Conservation (phyloP, 2,888 invertebrate genomes). For the Halictus quadricinctus region DNA sequence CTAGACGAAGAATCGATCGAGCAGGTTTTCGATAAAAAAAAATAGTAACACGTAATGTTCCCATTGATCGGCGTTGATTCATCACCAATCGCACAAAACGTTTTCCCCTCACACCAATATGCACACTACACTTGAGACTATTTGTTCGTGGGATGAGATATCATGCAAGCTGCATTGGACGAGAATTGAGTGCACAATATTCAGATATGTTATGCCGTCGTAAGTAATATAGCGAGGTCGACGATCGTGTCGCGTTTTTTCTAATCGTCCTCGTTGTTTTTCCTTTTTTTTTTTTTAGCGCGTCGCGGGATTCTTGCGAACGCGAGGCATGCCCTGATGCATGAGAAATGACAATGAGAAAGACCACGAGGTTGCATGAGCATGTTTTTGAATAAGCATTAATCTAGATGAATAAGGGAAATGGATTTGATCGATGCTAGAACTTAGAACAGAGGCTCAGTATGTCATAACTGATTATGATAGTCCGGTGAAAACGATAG, state of each 20-base stretch:
- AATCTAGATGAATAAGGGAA: constrained; percentile 54
- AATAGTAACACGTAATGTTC: neutral
- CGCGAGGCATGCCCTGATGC: constrained; percentile 70
- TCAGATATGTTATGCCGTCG: constrained; percentile 66
- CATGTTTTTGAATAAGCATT: constrained; percentile 72
- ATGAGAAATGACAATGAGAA: constrained; percentile 66
- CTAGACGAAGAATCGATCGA: neutral
- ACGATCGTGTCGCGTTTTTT: constrained; percentile 36
- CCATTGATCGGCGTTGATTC: constrained; percentile 48
- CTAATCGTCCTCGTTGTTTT: constrained; percentile 53
- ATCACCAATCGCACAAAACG: constrained; percentile 55
- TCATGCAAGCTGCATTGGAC: constrained; percentile 67
- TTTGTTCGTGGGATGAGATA: constrained; percentile 68
- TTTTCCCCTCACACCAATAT: constrained; percentile 50
- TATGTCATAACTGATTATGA: neutral
- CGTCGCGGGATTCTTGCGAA: constrained; percentile 54
- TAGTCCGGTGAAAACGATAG: neutral
- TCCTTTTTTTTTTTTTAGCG: constrained; percentile 54
- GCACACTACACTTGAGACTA: constrained; percentile 65
- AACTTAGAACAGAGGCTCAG: constrained; percentile 26
- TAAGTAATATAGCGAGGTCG: constrained; percentile 61
- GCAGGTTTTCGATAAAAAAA: neutral
- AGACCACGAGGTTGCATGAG: constrained; percentile 72
- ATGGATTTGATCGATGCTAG: constrained; percentile 19
- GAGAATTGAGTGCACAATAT: constrained; percentile 65